A percentile compares a stretch with the other conserved stretches of the same genome.
Evolutionary conservation across 2,888 invertebrate species (phyloP).

Genomic region (Drosophila affinis): DNA sequence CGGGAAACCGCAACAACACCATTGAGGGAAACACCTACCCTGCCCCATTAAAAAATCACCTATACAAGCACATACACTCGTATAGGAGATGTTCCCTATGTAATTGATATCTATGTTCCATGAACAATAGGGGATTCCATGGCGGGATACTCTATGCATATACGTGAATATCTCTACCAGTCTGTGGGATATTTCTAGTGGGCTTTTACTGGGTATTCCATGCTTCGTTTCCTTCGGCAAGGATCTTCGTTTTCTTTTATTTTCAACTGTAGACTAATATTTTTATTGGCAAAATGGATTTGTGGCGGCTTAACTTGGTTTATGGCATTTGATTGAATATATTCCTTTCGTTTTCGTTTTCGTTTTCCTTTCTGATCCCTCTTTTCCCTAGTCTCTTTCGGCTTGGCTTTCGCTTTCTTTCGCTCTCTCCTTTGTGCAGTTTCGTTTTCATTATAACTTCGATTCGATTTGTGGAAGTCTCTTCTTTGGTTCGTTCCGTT

Average conservation of each 20-base stretch:
- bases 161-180: too few species aligned
- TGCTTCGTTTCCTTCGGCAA: background rate
- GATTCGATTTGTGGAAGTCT: conserved; percentile 32
- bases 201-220: conserved; percentile 5
- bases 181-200: background rate
- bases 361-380: background rate
- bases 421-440: conserved; percentile 9
- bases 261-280: conserved; percentile 39
- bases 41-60: conserved; percentile 20
- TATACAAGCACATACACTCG: too few species aligned
- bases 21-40: background rate
- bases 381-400: background rate
- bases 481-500: background rate
- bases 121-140: too few species aligned
- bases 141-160: too few species aligned
- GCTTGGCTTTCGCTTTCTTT: background rate
- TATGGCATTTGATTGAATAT: conserved; percentile 65
- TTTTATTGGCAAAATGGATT: conserved; percentile 61
- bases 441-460: conserved; percentile 32
- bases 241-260: background rate
- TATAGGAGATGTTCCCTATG: too few species aligned
- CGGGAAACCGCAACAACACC: background rate
- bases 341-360: conserved; percentile 16
- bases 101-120: too few species aligned
- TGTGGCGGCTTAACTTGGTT: conserved; percentile 62